Base-by-base conservation (phyloP, 2,113 vertebrate species). In the Menidia beryllina region DNA sequence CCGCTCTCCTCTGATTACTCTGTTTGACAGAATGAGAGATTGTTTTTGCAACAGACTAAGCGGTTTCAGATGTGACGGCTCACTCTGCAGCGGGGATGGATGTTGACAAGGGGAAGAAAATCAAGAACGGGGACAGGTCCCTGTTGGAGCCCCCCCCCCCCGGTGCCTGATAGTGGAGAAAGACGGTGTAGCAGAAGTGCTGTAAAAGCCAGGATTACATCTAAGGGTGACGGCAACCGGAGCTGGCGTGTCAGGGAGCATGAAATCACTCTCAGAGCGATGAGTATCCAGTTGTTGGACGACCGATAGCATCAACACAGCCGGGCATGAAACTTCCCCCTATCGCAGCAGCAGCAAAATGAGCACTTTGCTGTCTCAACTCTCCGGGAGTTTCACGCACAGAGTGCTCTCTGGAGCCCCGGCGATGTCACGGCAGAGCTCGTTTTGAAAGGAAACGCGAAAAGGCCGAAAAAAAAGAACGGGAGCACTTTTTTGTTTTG, bases 191-290 rank as follows among this genome's bases (percentile, higher is more conserved):
- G 62, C 71, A 21, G 59, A 79, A 69, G 65, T 52, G 25, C 59
- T 15, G 45, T 69, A 51, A 64, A 60, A 62, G 45, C 57, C 62
- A 81, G 57, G 86, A 86, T 86, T 69, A 65, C 72, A 83, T 85
- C 84, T 26, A 23, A 65, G n/a, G 61, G 59, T 67, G 78, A 83
- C 20, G 51, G 20, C 76, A 12, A 85, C 65, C 47, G 19, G 50
- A 76, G 71, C 23, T 36, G 72, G 63, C 69, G 43, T 67, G 26
- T 68, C 62, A 6, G 49, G 12, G 36, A 81, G 83, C 72, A 17
- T 83, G 21, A 74, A 79, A 77, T 88, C 14, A 64, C 87, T 72
- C 71, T 79, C 62, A 60, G 48, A 72, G 64, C 67, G 48, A 49
- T 45, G 27, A 52, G 55, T 79, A 57, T 71, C 67, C 61, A 39